Evolutionary conservation across 1,140 invertebrate genomes (phyloP), one percentile per base, ranked within the genome.

Genomic region (Stegodyphus mimosarum): DNA sequence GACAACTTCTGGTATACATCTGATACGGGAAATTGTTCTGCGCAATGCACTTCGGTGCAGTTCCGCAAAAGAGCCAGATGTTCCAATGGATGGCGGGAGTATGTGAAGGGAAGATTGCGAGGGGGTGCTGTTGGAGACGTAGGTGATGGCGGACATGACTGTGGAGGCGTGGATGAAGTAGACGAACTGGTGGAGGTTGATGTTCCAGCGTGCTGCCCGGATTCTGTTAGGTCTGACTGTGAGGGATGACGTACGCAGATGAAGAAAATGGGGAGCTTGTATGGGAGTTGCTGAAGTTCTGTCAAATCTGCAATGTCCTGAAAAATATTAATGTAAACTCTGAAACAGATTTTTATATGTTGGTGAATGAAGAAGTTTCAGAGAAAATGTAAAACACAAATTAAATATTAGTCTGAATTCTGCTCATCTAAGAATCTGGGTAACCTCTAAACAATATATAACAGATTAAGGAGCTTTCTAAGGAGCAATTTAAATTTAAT

Each of bases 261-360:
- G 87, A 88, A 88, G 55, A 88, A 86, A 18, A 88, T 83, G 13
- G 87, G 86, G 6, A 77, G 49, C 18, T 52, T 87, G 63, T 84
- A 79, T 5, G 79, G 80, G 2, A 70, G 64, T 15, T 86, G 75
- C 10, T 92, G 92, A 10, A 94, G 89, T 84, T 93, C 91, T 77
- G 90, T 90, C 53, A 94, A 90, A 83, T 93, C 92, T 86, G 91
- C 89, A 17, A 93, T 90, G 88, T 94, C 93, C 91, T 92, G 88
- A 15, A 60, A 60, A 60, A 60, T 9, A 60, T 33, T 33, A 33
- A 33, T 33, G 33, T 33, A 33, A 33, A 33, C 33, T 33, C 33
- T 33, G 33, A 33, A 33, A 33, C 3, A 1, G 33, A 33, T 33
- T 33, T 33, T 33, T 1, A 1, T 1, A 33, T 33, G 3, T 33